These are phyloP conservation scores for Gandaritis pyraliata DNA, from an alignment of 2,888 invertebrate genomes.

Conservation along the genomic window DNA sequence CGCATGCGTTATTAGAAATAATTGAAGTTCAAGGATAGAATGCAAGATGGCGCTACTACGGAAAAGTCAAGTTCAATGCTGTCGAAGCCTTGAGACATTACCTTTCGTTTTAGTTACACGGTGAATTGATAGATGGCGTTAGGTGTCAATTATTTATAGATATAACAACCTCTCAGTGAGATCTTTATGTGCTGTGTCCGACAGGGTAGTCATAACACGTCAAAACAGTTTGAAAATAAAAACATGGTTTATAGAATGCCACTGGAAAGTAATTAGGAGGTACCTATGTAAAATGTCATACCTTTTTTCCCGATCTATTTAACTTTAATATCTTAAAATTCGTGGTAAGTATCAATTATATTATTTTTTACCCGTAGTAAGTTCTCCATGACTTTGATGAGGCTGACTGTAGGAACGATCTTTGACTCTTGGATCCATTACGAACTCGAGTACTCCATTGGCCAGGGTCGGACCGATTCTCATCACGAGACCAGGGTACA, in stretches of 20 bases:
- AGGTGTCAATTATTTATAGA: neutral
- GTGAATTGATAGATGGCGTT: conserved; percentile 59
- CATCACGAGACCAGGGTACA: conserved; percentile 91
- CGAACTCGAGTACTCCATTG: conserved; percentile 90
- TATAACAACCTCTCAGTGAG: no score
- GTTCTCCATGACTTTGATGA: conserved; percentile 81
- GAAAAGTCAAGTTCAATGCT: conserved; percentile 58
- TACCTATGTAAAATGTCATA: no score
- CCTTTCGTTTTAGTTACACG: conserved; percentile 44
- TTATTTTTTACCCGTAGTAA: conserved; percentile 86
- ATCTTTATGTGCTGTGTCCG: no score
- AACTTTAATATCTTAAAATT: no score
- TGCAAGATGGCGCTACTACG: conserved; percentile 53
- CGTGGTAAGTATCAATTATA: no score
- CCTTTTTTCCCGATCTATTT: no score
- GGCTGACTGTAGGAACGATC: conserved; percentile 73
- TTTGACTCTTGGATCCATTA: conserved; percentile 86
- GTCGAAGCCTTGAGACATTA: neutral
- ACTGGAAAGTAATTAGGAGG: no score
- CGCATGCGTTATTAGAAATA: conserved; percentile 6
- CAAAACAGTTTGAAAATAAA: no score
- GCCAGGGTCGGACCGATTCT: conserved; percentile 89
- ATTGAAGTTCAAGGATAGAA: conserved; percentile 17
- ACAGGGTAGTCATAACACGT: no score
- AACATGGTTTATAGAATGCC: no score